Conservation (phyloP, 1,140 invertebrate genomes). For the Eurosta solidaginis region DNA sequence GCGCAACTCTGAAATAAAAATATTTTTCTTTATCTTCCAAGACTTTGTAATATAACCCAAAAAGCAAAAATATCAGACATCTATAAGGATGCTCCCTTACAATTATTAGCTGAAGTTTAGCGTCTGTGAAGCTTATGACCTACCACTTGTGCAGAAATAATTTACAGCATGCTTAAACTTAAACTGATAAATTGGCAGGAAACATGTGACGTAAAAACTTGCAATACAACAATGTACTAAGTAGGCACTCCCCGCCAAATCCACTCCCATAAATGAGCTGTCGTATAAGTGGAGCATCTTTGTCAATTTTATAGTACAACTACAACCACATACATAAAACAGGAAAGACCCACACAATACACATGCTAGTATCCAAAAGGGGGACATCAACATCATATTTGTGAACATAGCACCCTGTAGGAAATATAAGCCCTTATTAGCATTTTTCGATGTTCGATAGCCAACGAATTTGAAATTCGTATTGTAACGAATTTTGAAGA, state of each 20-base stretch:
- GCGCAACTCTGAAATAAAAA: no score
- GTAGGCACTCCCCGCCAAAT: not conserved
- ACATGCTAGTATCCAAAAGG: not conserved
- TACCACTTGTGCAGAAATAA: not conserved
- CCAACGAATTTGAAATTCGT: no score
- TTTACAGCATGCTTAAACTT: not conserved
- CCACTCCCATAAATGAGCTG: not conserved
- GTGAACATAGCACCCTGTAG: no score
- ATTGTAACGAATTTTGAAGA: no score
- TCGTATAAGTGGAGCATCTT: not conserved
- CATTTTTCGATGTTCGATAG: no score
- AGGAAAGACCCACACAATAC: not conserved
- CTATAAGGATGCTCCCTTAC: no score
- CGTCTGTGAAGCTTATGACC: not conserved
- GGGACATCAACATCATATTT: not conserved
- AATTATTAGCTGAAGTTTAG: no score
- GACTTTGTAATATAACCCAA: no score
- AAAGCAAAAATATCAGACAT: no score
- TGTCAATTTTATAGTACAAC: not conserved
- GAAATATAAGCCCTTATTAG: no score
- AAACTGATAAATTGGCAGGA: slow-evolving; percentile 22
- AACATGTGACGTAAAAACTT: not conserved
- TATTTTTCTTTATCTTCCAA: no score
- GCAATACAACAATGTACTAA: not conserved
- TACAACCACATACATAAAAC: no score